Evolutionary conservation across 2,113 vertebrate genomes (phyloP), one percentile per base, ranked within the genome.

Genomic region (Prionailurus viverrinus): DNA sequence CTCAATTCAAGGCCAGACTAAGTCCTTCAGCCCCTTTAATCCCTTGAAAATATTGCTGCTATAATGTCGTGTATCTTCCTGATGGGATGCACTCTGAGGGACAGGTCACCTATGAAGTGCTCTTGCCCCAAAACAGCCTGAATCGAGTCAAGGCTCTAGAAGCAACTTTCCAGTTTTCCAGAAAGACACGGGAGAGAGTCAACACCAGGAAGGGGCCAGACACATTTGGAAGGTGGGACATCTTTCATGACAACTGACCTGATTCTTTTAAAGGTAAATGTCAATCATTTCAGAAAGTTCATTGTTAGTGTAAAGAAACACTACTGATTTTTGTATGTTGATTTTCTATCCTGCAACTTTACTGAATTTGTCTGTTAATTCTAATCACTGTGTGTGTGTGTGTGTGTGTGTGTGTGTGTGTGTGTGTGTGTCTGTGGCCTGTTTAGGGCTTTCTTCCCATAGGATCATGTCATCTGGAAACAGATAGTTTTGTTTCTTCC

Each of bases 231-330:
- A 80, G 18, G 12, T 29, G 31, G 53, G 36, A 31, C 23, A 8
- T 85, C 16, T 58, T 83, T 36, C 0, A 53, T 29, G 63, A 71
- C 39, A 76, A 63, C 4, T 41, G 23, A 36, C 48, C 25, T 71
- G 74, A 82, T 81, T 76, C 51, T 91, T 69, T 55, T 15, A 84
- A 95, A 89, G 74, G 19, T 83, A 71, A 68, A 3, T 48, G 31
- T 61, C 65, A 33, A 48, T 83, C 69, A 87, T 71, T 94, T 94
- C 41, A 55, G 68, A 58, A 94, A 96, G 19, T 36, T 82, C 45
- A 10, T 15, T 45, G 36, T 69, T 88, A 89, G 9, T 65, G 9
- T 71, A 81, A 74, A 83, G 33, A 89, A 82, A 65, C 0, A 1
- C 53, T 63, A 41, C 36, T 92, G 66, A 58, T 33, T 39, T 74